These are phyloP conservation scores for Syngnathoides biaculeatus DNA, from an alignment of 2,113 vertebrate genomes.

Conservation along the genomic window DNA sequence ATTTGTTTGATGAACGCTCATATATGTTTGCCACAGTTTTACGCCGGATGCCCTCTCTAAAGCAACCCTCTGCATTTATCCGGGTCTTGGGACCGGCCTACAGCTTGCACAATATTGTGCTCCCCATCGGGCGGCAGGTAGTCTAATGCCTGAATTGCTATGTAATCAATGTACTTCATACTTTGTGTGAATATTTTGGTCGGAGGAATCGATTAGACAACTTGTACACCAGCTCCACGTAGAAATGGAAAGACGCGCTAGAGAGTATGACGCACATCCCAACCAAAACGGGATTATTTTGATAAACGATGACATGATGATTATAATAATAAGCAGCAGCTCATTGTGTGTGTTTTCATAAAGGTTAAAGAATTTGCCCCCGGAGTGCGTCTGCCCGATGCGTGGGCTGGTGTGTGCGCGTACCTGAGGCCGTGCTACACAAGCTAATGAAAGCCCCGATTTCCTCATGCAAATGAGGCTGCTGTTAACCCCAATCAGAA, in stretches of 20 bases:
- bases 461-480: constrained; percentile 71
- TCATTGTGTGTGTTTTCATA: constrained; percentile 5
- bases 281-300: constrained; percentile 14
- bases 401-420: constrained; percentile 34
- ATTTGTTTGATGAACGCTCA: too few relatives aligned
- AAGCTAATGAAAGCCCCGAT: constrained; percentile 60
- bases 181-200: too few relatives aligned
- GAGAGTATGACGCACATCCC: background rate
- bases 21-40: too few relatives aligned
- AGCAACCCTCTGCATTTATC: too few relatives aligned
- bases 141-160: too few relatives aligned
- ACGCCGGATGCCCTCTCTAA: too few relatives aligned
- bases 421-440: constrained; percentile 47
- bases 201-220: too few relatives aligned
- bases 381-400: background rate
- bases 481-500: constrained; percentile 75
- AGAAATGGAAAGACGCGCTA: background rate
- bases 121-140: too few relatives aligned
- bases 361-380: constrained; percentile 39
- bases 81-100: too few relatives aligned
- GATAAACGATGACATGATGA: background rate
- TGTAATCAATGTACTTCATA: too few relatives aligned
- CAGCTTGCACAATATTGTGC: too few relatives aligned
- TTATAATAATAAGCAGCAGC: constrained; percentile 3
- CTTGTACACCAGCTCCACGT: too few relatives aligned